Percentiles rank a stretch among this genome's conserved stretches.
Evolutionary conservation across 2,888 invertebrate species (phyloP).

Genomic region (Caradrina clavipalpis): DNA sequence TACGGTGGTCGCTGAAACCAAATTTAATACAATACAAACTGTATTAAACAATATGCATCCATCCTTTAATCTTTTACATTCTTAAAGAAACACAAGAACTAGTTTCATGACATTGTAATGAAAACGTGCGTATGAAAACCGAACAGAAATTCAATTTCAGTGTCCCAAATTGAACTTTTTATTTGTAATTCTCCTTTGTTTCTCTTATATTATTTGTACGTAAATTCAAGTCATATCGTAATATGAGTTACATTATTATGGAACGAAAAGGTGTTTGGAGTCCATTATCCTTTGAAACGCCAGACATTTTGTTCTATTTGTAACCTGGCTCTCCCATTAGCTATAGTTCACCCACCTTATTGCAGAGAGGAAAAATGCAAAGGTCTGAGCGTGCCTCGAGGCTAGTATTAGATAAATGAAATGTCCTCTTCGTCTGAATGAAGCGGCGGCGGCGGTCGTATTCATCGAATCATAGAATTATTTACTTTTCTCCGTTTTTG

Average conservation of each 20-base stretch:
- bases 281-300: slow-evolving; percentile 53
- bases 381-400: slow-evolving; percentile 34
- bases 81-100: slow-evolving; percentile 18
- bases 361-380: slow-evolving; percentile 42
- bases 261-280: slow-evolving; percentile 25
- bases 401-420: slow-evolving; percentile 59
- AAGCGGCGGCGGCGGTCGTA: slow-evolving; percentile 28
- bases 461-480: slow-evolving; percentile 42
- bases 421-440: slow-evolving; percentile 44
- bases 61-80: slow-evolving; percentile 1
- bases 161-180: slow-evolving; percentile 53
- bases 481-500: slow-evolving; percentile 33
- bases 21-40: background rate
- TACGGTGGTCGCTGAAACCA: too few species aligned
- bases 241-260: slow-evolving; percentile 34
- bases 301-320: slow-evolving; percentile 50
- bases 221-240: slow-evolving; percentile 43
- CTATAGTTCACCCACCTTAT: slow-evolving; percentile 53
- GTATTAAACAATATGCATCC: background rate
- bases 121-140: slow-evolving; percentile 45
- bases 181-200: slow-evolving; percentile 38
- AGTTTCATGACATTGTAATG: slow-evolving; percentile 27
- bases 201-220: slow-evolving; percentile 43
- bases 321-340: slow-evolving; percentile 44
- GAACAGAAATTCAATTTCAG: slow-evolving; percentile 50